phyloP scores from a whole-genome alignment of 2,797 vertebrate genomes.

The Corythornis leucogaster region DNA sequence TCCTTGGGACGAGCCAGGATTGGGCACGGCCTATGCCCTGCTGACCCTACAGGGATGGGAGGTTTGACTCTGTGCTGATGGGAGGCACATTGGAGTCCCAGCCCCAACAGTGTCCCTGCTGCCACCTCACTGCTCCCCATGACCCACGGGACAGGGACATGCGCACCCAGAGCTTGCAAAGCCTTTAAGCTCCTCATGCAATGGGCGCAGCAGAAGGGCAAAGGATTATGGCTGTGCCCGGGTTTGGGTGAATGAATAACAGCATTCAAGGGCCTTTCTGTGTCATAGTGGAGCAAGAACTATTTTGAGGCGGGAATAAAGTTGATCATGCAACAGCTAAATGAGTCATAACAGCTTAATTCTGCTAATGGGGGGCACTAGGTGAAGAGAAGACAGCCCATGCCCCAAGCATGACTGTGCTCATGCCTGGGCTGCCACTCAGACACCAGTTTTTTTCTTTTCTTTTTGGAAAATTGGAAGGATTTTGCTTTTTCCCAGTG shows the following conservation, averaged over 20 bases:
- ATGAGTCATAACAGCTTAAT: not conserved
- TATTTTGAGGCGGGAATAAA: not conserved
- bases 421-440: fast-evolving
- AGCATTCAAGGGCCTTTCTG: not conserved
- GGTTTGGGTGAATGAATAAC: not conserved
- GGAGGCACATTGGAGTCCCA: not conserved
- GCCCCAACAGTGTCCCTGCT: not conserved
- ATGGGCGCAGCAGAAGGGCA: not conserved
- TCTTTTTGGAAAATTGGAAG: slow-evolving; percentile 5
- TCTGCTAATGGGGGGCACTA: not conserved
- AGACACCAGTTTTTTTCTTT: not conserved
- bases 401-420: fast-evolving
- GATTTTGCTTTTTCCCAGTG: not conserved
- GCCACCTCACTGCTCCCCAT: fast-evolving
- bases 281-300: not conserved
- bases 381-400: not conserved
- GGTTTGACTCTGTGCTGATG: not conserved
- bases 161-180: not conserved
- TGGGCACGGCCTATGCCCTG: not conserved
- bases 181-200: slow-evolving; percentile 39
- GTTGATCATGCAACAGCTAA: not conserved
- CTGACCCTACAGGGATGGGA: not conserved
- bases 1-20: not conserved
- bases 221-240: not conserved
- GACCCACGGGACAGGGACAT: not conserved